Conservation (phyloP, 2,888 invertebrate species). For the Zele albiditarsus region DNA sequence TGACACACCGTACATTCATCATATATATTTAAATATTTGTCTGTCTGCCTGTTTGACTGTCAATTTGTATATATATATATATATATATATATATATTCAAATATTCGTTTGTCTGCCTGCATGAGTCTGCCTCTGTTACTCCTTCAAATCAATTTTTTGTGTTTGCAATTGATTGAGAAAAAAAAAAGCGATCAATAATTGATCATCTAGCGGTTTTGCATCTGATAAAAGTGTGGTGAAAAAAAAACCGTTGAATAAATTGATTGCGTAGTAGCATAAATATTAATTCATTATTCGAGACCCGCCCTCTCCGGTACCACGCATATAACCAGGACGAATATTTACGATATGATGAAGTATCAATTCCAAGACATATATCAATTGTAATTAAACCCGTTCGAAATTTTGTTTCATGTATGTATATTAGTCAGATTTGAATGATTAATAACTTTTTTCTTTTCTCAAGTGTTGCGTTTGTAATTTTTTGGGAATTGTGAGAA, state of each 20-base stretch:
- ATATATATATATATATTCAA: slow-evolving; percentile 47
- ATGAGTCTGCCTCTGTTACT: slow-evolving; percentile 1
- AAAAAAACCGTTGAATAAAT: slow-evolving; percentile 1
- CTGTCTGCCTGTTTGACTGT: slow-evolving; percentile 48
- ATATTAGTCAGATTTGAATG: not conserved
- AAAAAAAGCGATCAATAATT: not conserved
- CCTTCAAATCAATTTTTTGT: not conserved
- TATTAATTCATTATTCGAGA: slow-evolving; percentile 34
- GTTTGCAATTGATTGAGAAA: not conserved
- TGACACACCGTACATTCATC: slow-evolving; percentile 38
- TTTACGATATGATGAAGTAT: not conserved
- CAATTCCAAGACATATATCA: not conserved
- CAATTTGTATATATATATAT: slow-evolving; percentile 46
- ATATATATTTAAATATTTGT: slow-evolving; percentile 20
- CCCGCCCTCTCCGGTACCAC: slow-evolving; percentile 51
- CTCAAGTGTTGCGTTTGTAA: not conserved
- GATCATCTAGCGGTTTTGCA: not conserved
- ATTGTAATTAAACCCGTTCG: slow-evolving; percentile 10
- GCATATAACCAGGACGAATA: slow-evolving; percentile 14
- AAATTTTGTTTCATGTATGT: not conserved
- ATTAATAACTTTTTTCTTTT: not conserved
- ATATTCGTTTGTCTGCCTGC: slow-evolving; percentile 30
- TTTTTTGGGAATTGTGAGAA: no score
- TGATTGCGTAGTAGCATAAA: not conserved
- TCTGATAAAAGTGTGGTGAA: no score